Conservation (phyloP, 1,140 invertebrate genomes). For the Nephotettix cincticeps region DNA sequence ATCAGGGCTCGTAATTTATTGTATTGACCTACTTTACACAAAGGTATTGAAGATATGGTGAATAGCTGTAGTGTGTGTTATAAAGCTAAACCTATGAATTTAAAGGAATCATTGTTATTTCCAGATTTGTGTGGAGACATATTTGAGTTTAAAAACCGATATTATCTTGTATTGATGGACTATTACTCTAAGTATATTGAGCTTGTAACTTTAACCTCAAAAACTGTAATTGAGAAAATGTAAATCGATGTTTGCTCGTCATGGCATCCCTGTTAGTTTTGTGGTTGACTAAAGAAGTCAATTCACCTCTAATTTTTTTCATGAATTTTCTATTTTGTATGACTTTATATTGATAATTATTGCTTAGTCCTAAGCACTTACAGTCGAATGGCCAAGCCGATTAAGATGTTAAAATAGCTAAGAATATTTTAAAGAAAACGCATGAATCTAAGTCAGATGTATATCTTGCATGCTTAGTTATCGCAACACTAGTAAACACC, state of each 20-base stretch:
- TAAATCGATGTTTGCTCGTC: background rate
- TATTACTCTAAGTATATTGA: background rate
- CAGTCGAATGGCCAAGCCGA: constrained; percentile 12
- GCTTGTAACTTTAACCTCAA: background rate
- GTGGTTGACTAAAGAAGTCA: background rate
- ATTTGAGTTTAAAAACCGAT: constrained; percentile 26
- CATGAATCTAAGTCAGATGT: too few species aligned
- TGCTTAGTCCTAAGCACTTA: background rate
- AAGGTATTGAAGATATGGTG: constrained; percentile 41
- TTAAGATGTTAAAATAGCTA: background rate
- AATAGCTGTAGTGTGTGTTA: too few species aligned
- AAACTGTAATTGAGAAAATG: constrained; percentile 15
- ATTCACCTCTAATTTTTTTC: constrained; percentile 15
- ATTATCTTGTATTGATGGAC: constrained; percentile 24
- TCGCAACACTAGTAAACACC: background rate
- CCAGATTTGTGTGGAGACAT: constrained; percentile 29
- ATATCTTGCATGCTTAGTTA: background rate
- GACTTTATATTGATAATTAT: background rate
- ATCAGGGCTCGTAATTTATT: constrained; percentile 29
- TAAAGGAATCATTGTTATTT: too few species aligned
- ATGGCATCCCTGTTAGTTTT: constrained; percentile 20
- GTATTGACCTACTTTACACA: constrained; percentile 39
- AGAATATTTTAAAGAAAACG: background rate
- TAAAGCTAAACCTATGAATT: too few species aligned
- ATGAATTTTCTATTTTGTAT: background rate